Evolutionary conservation across 1,140 invertebrate genomes (phyloP).

Genomic region (Doryteuthis pealeii): DNA sequence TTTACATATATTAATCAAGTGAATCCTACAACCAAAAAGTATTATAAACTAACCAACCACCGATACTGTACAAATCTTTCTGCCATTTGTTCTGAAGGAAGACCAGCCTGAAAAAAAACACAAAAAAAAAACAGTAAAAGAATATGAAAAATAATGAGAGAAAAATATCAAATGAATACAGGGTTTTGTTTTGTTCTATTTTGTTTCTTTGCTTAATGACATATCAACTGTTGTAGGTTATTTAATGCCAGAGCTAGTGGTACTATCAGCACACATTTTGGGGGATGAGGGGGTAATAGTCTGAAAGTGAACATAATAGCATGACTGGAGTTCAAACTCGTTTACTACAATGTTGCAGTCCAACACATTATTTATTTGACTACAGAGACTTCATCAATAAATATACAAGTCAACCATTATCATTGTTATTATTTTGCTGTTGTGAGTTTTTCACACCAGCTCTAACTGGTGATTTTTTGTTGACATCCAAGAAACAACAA

Average conservation of each 20-base stretch:
- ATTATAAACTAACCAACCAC: conserved; percentile 41
- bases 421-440: too few species aligned
- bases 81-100: conserved; percentile 41
- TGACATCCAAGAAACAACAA: too few species aligned
- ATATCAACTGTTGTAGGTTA: too few species aligned
- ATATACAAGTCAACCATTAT: neutral
- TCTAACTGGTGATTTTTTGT: too few species aligned
- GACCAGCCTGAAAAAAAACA: conserved; percentile 30
- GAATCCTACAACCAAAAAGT: conserved; percentile 10
- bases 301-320: too few species aligned
- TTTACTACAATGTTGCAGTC: too few species aligned
- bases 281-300: neutral
- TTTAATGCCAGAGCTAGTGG: too few species aligned
- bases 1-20: neutral
- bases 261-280: neutral
- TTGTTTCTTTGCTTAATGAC: too few species aligned
- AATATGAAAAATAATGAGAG: neutral
- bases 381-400: neutral
- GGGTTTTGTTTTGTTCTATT: too few species aligned
- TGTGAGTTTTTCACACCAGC: too few species aligned
- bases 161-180: neutral
- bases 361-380: neutral
- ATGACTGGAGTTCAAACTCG: too few species aligned
- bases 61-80: conserved; percentile 53
- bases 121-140: neutral